Conservation (phyloP, 2,113 vertebrate species). For the Scomber scombrus region DNA sequence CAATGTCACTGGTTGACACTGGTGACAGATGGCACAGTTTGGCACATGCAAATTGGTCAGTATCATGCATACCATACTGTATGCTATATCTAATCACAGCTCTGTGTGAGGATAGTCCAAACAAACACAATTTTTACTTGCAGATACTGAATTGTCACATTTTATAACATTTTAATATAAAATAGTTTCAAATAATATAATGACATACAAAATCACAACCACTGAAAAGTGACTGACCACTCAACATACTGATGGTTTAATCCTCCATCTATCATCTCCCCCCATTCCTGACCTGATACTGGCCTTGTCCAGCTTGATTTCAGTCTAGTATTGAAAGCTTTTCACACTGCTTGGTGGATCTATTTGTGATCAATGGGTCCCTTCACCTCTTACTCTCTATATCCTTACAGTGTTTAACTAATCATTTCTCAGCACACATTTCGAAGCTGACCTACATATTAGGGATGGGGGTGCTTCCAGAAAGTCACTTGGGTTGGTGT, state of each 20-base stretch:
- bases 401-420: neutral
- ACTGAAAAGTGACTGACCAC: neutral
- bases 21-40: constrained; percentile 13
- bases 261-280: neutral
- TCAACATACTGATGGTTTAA: neutral
- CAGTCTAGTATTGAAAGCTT: neutral
- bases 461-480: neutral
- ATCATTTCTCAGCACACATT: constrained; percentile 8
- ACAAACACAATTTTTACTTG: no score
- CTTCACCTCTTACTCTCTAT: neutral
- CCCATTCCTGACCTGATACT: neutral
- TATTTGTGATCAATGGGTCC: neutral
- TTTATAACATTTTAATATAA: no score
- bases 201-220: neutral
- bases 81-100: neutral
- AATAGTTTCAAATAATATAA: neutral
- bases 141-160: no score
- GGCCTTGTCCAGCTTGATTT: neutral
- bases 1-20: constrained; percentile 1
- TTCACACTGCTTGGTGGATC: neutral
- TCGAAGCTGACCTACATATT: neutral
- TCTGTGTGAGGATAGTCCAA: neutral
- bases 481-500: neutral
- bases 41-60: neutral
- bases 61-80: neutral